These are phyloP conservation scores for Drosophila subobscura DNA, from an alignment of 1,140 invertebrate genomes.

Conservation along the genomic window DNA sequence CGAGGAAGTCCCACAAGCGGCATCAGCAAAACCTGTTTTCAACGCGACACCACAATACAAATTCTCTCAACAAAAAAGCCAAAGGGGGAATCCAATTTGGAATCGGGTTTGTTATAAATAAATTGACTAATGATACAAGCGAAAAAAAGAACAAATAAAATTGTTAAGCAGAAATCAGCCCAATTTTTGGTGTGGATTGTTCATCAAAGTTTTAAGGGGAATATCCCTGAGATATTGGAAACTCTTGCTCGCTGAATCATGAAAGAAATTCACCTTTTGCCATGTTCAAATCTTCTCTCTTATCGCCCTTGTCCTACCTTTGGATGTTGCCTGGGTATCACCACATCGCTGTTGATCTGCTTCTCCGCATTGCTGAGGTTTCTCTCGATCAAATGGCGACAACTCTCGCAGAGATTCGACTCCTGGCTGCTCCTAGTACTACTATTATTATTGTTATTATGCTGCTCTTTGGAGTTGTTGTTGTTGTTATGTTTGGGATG, in stretches of 20 bases:
- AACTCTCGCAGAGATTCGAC: conserved; percentile 74
- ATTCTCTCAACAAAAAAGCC: conserved; percentile 16
- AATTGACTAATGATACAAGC: neutral
- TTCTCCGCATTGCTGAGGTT: conserved; percentile 72
- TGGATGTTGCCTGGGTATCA: conserved; percentile 46
- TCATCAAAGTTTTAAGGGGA: too few species aligned
- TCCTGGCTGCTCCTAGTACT: conserved; percentile 42
- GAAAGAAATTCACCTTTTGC: neutral
- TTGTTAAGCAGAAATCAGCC: too few species aligned
- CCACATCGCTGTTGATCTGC: conserved; percentile 34
- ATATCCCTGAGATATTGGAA: too few species aligned
- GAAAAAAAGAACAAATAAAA: too few species aligned
- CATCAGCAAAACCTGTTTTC: conserved; percentile 54
- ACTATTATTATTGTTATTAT: conserved; percentile 38
- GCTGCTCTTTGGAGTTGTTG: conserved; percentile 32
- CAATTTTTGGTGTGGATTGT: too few species aligned
- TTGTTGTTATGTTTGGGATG: conserved; percentile 25
- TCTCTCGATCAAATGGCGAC: conserved; percentile 65
- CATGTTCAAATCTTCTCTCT: neutral
- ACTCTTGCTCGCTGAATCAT: too few species aligned
- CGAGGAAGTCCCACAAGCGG: conserved; percentile 21
- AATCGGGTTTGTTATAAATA: neutral
- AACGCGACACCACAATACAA: conserved; percentile 43
- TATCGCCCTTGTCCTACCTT: conserved; percentile 40
- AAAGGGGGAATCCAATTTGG: neutral